A percentile compares a stretch with the other conserved stretches of the same genome.
These are phyloP conservation scores for Drosophila yakuba DNA, from an alignment of 1,140 invertebrate species.

Conservation along the genomic window DNA sequence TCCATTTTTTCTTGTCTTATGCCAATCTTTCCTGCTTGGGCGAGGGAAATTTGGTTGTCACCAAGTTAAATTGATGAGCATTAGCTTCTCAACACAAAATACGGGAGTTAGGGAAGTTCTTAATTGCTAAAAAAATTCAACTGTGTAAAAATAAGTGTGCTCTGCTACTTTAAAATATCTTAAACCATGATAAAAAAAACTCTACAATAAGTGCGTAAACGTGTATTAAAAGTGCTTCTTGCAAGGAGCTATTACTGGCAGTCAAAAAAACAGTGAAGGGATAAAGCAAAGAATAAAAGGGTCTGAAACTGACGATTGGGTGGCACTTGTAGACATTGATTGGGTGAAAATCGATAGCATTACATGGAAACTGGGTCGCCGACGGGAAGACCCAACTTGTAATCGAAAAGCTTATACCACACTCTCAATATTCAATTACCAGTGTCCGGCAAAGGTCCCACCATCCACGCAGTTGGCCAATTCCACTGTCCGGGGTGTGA, in stretches of 20 bases:
- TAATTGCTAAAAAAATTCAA: no score
- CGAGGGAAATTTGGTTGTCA: constrained; percentile 39
- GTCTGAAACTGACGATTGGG: constrained; percentile 30
- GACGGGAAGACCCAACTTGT: constrained; percentile 8
- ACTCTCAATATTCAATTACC: constrained; percentile 48
- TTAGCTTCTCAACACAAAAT: not conserved
- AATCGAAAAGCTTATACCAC: constrained; percentile 38
- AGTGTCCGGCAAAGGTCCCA: constrained; percentile 33
- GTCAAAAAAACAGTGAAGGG: constrained; percentile 33
- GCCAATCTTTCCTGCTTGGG: not conserved
- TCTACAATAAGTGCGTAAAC: constrained; percentile 1
- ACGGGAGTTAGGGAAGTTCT: not conserved
- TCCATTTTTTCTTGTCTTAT: constrained; percentile 10
- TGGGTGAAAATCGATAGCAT: constrained; percentile 41
- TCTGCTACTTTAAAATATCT: not conserved
- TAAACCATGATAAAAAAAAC: no score
- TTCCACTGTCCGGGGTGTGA: constrained; percentile 9
- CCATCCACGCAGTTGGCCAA: constrained; percentile 25
- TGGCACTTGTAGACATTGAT: constrained; percentile 42
- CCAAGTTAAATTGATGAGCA: constrained; percentile 23
- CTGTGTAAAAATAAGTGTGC: no score
- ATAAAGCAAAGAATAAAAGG: constrained; percentile 35
- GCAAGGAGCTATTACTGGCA: constrained; percentile 29
- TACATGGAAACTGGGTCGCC: constrained; percentile 35
- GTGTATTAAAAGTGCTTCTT: not conserved